Evolutionary conservation across 2,797 vertebrate genomes (phyloP), one percentile per base, ranked within the genome.

Genomic region (Anas bernieri): DNA sequence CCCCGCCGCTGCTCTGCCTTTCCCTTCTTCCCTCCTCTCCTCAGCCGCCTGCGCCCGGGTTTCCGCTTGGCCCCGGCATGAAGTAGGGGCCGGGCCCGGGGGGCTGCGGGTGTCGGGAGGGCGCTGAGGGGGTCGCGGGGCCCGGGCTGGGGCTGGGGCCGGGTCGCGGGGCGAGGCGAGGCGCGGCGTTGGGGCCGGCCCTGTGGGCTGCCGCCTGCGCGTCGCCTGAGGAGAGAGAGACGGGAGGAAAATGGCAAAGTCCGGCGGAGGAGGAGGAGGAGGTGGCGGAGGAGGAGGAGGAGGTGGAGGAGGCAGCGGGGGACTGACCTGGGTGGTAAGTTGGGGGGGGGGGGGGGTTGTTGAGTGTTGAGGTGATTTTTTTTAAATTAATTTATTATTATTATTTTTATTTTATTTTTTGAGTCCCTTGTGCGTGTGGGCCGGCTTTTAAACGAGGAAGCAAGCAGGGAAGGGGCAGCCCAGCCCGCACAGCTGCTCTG

Each of bases 261-360:
- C 97, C n/a, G 97, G 97, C 83, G 98, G 98, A 80, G 98, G 97
- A 28, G 98, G 98, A 87, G 98, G 98, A 70, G 98, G 98, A 56
- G 98, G 98, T 94, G 98, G 98, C 12, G 98, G 96, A 2, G 92
- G 90, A 0, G 92, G 92, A 2, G 37, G 37, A 37, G 94, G 62
- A 41, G 98, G 98, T 81, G 98, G 98, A 82, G 98, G 98, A 84
- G 98, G 98, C 91, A 98, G 98, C 97, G 98, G 98, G 25, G 98
- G 96, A 66, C 96, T 99, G 97, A 98, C 98, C 79, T 99, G 99
- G 98, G 97, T 99, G 99, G 99, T 99, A 95, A 99, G 98, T 98
- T 97, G 35, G 77, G 17, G 73, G 37, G 50, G 18, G 28, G 33
- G 31, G 98, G 99, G 95, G 99, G 98, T 98, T 97, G 77, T 41